These are phyloP conservation scores for Chionodraco myersi DNA, from an alignment of 2,113 vertebrate genomes.

Conservation along the genomic window DNA sequence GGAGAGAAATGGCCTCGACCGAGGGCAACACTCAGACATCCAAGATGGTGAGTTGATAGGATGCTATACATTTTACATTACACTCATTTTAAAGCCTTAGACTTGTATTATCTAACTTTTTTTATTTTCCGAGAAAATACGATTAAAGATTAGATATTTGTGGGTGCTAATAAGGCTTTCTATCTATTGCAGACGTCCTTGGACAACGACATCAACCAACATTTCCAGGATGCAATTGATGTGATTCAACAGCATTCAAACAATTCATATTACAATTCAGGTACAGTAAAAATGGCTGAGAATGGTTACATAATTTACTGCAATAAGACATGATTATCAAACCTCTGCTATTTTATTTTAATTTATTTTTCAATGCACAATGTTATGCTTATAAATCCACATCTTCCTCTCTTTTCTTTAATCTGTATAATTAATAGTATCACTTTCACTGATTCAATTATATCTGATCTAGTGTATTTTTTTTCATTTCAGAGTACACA, in stretches of 20 bases:
- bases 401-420: neutral
- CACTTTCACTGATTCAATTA: neutral
- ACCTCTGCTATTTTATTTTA: neutral
- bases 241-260: slow-evolving; percentile 92
- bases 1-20: slow-evolving; percentile 48
- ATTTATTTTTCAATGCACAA: neutral
- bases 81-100: neutral
- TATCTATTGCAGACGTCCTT: slow-evolving; percentile 79
- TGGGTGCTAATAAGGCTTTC: neutral
- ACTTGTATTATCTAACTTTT: neutral
- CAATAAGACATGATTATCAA: neutral
- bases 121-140: neutral
- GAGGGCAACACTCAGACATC: slow-evolving; percentile 53
- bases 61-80: neutral
- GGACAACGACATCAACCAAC: slow-evolving; percentile 90
- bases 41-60: slow-evolving; percentile 80
- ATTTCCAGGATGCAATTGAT: slow-evolving; percentile 94
- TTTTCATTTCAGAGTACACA: slow-evolving; percentile 80
- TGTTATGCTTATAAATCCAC: neutral
- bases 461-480: neutral
- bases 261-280: slow-evolving; percentile 79
- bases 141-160: neutral
- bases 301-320: neutral
- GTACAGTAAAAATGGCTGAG: slow-evolving; percentile 37
- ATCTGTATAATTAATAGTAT: neutral